Percentiles rank a stretch among this genome's conserved stretches.
phyloP scores from a whole-genome alignment of 1,140 invertebrate genomes.

The Portunus trituberculatus region DNA sequence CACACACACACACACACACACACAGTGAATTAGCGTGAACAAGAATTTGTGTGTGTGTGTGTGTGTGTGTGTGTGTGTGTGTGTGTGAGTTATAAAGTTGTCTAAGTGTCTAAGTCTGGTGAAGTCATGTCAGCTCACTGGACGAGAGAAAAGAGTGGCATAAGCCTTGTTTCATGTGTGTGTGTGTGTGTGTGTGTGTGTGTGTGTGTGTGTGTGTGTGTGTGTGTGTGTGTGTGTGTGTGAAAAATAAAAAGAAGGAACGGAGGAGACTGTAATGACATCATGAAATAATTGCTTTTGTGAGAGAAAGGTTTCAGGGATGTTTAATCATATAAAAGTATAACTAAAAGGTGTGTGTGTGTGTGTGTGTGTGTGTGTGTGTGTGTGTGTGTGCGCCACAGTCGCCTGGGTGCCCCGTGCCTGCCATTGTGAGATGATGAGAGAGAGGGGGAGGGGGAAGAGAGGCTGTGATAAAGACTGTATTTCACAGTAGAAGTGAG shows the following conservation, averaged over 20 bases:
- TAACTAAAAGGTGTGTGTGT: conserved; percentile 30
- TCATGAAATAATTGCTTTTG: too few relatives aligned
- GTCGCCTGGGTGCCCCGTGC: not conserved
- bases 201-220: conserved; percentile 40
- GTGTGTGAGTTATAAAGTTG: too few relatives aligned
- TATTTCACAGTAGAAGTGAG: conserved; percentile 61
- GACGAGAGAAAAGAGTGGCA: too few relatives aligned
- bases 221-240: conserved; percentile 41
- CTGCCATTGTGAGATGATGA: not conserved
- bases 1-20: not conserved
- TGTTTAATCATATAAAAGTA: not conserved
- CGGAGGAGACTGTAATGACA: too few relatives aligned
- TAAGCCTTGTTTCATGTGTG: not conserved
- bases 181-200: conserved; percentile 43
- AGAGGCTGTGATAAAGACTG: not conserved
- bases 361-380: not conserved
- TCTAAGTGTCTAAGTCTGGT: too few relatives aligned
- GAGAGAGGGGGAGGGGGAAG: not conserved
- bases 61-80: too few relatives aligned
- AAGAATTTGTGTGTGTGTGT: too few relatives aligned
- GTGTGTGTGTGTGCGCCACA: not conserved
- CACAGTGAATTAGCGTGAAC: not conserved
- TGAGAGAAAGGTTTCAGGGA: too few relatives aligned
- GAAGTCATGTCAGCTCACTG: too few relatives aligned
- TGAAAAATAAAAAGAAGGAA: too few relatives aligned